phyloP scores from a whole-genome alignment of 2,888 invertebrate species.

The Stomorhina lunata region DNA sequence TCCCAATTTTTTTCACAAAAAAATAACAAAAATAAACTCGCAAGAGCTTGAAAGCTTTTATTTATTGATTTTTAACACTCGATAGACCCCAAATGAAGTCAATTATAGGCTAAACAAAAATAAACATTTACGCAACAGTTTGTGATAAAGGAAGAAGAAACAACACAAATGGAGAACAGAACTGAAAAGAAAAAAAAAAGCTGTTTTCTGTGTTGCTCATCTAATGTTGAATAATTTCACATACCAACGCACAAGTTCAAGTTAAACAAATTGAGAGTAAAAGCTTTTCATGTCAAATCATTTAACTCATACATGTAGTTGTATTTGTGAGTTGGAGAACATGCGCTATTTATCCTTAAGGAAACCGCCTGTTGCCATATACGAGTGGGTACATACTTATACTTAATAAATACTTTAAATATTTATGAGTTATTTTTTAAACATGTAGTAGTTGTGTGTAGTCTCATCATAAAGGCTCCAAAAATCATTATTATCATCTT shows the following conservation, averaged over 20 bases:
- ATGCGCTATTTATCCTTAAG: slow-evolving; percentile 35
- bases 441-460: too few species aligned
- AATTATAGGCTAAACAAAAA: slow-evolving; percentile 51
- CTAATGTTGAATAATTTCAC: neutral
- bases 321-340: slow-evolving; percentile 20
- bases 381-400: slow-evolving; percentile 45
- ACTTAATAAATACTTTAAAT: slow-evolving; percentile 24
- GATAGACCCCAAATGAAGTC: slow-evolving; percentile 39
- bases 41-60: slow-evolving; percentile 51
- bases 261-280: slow-evolving; percentile 23
- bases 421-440: neutral
- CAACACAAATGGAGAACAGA: neutral
- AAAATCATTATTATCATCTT: slow-evolving; percentile 7
- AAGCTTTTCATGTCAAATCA: neutral
- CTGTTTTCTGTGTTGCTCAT: neutral
- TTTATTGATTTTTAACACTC: slow-evolving; percentile 60
- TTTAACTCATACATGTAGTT: neutral
- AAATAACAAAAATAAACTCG: slow-evolving; percentile 21
- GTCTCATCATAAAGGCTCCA: slow-evolving; percentile 24
- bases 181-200: slow-evolving; percentile 7
- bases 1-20: neutral
- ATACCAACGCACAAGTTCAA: slow-evolving; percentile 38
- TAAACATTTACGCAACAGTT: slow-evolving; percentile 66
- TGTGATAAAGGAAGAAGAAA: slow-evolving; percentile 25
- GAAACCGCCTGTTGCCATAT: slow-evolving; percentile 65